Percentiles rank a stretch among this genome's conserved stretches.
These are phyloP conservation scores for Napeogenes inachia DNA, from an alignment of 2,888 invertebrate genomes.

Conservation along the genomic window DNA sequence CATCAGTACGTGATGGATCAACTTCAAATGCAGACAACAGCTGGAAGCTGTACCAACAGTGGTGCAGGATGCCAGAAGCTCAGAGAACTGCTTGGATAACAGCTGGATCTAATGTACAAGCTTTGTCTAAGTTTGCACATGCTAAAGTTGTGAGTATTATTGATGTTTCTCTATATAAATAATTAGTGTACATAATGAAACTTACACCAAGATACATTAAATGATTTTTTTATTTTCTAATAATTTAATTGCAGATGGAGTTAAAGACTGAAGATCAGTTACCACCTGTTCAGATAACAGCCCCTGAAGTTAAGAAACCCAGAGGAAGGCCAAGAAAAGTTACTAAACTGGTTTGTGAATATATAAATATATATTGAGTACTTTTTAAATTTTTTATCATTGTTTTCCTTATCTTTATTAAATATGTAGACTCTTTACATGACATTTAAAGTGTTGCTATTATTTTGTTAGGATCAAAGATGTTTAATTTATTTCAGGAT, in stretches of 20 bases:
- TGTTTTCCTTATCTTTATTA: no score
- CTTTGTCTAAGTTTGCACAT: slow-evolving; percentile 80
- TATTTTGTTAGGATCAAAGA: background rate
- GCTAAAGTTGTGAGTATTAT: slow-evolving; percentile 80
- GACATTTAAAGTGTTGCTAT: no score
- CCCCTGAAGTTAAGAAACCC: slow-evolving; percentile 40
- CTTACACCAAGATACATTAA: background rate
- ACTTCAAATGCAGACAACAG: slow-evolving; percentile 78
- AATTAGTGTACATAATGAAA: no score
- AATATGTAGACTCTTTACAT: no score
- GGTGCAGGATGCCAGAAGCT: slow-evolving; percentile 87
- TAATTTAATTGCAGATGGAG: slow-evolving; percentile 53
- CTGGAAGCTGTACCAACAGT: slow-evolving; percentile 89
- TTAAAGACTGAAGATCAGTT: slow-evolving; percentile 65
- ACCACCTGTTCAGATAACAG: slow-evolving; percentile 58
- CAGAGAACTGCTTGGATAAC: slow-evolving; percentile 87
- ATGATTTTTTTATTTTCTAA: slow-evolving; percentile 1
- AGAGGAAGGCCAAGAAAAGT: slow-evolving; percentile 62
- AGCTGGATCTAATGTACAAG: slow-evolving; percentile 86
- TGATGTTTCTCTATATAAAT: background rate
- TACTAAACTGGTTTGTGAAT: slow-evolving; percentile 43
- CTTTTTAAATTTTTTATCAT: no score
- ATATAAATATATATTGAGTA: background rate
- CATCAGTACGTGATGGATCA: slow-evolving; percentile 64
- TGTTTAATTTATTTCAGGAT: slow-evolving; percentile 47